Evolutionary conservation across 2,113 vertebrate species (phyloP), one percentile per base, ranked within the genome.

Genomic region (Bagarius yarrelli): DNA sequence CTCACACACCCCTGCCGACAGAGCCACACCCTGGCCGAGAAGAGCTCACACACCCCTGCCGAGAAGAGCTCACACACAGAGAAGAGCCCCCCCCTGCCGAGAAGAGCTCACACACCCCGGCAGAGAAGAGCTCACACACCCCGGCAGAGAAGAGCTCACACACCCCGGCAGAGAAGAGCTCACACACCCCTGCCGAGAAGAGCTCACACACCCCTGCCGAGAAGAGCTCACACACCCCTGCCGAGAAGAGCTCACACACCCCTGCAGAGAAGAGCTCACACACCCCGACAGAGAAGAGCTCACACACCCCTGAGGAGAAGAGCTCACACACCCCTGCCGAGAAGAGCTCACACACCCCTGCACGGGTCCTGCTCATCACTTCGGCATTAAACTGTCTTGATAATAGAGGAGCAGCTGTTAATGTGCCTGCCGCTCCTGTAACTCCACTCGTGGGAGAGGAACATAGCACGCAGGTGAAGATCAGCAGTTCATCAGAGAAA

Each of bases 61-160:
- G 87, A 81, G 3, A 53, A 19, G 56, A 50, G 34, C 25, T 52
- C 1, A 70, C n/a, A n/a, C n/a, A n/a, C n/a, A n/a, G n/a, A n/a
- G n/a, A n/a, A n/a, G n/a, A n/a, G n/a, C 88, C 86, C 85, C 85
- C 75, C 70, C 76, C 53, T 23, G 15, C 19, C 21, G 61, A 87
- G 81, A 79, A 69, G 13, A 56, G 32, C 52, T 40, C 36, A 6
- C 36, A 3, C 36, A 3, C 69, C 16, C 78, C 79, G 76, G 73
- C 44, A 70, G 87, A 52, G 53, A 47, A 40, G 36, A 3, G 36
- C 6, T 40, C 6, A 40, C 36, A 3, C 36, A 3, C 36, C 3
- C 36, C 36, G 3, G 3, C 36, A 40, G 6, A 40, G 36, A 40
- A 40, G 36, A 40, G 36, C 36, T 40, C 3, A 4, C 6, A 3